These are phyloP conservation scores for Semibalanus balanoides DNA, from an alignment of 1,140 invertebrate genomes.

Conservation along the genomic window DNA sequence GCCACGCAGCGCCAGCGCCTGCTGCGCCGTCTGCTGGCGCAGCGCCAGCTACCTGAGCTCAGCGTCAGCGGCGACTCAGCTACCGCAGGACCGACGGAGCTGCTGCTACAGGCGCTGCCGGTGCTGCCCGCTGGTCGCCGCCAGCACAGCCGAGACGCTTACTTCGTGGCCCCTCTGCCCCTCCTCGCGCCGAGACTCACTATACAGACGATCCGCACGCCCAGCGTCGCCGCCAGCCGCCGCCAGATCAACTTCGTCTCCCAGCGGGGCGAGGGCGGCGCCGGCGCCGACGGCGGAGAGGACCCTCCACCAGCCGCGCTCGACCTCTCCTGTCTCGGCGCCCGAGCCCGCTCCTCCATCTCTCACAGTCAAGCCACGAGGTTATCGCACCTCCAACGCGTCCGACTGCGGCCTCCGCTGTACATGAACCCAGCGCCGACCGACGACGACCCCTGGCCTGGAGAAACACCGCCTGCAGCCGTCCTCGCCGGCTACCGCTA, in stretches of 20 bases:
- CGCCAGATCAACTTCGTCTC: not conserved
- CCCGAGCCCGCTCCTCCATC: not conserved
- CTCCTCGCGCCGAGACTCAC: not conserved
- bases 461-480: too few species aligned
- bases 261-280: too few species aligned
- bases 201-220: not conserved
- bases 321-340: not conserved
- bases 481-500: not conserved
- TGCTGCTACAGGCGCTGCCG: not conserved
- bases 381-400: not conserved
- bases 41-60: not conserved
- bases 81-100: not conserved
- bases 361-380: too few species aligned
- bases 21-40: not conserved
- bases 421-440: not conserved
- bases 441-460: not conserved
- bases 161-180: not conserved
- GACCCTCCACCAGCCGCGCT: not conserved
- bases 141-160: too few species aligned
- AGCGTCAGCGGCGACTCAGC: not conserved
- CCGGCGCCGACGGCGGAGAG: too few species aligned
- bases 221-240: not conserved
- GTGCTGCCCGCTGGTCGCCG: not conserved
- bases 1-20: not conserved
- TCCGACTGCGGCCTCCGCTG: not conserved